A percentile compares a stretch with the other conserved stretches of the same genome.
These are phyloP conservation scores for Melanostigma gelatinosum DNA, from an alignment of 2,113 vertebrate species.

Conservation along the genomic window DNA sequence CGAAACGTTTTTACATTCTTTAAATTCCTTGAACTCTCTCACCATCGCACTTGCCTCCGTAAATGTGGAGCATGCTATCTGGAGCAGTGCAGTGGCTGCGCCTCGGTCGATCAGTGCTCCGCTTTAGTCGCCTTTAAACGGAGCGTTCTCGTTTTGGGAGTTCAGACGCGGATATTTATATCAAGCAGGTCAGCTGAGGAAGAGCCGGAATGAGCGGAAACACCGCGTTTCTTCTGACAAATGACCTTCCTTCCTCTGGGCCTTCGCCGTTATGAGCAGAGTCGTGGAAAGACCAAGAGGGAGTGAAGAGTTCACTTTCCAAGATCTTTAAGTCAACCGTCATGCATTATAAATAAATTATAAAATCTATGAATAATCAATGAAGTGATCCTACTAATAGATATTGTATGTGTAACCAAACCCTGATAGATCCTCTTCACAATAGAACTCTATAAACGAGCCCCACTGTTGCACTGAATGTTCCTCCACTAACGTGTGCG, in stretches of 20 bases:
- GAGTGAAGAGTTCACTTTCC: conserved; percentile 52
- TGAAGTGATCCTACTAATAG: background rate
- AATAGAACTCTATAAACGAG: background rate
- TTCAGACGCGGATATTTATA: conserved; percentile 82
- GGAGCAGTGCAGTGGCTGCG: conserved; percentile 74
- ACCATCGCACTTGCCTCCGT: conserved; percentile 30
- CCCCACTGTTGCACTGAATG: background rate
- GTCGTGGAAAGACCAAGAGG: conserved; percentile 2
- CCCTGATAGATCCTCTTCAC: background rate
- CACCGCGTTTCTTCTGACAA: conserved; percentile 59
- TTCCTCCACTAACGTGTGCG: too few relatives aligned
- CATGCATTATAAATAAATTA: background rate
- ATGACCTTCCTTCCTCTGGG: conserved; percentile 63
- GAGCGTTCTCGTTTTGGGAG: conserved; percentile 75
- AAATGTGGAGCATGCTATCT: conserved; percentile 80
- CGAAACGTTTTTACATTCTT: conserved; percentile 29
- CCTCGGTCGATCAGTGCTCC: conserved; percentile 68
- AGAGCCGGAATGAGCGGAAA: conserved; percentile 62
- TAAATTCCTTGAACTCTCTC: conserved; percentile 58
- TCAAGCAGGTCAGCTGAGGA: conserved; percentile 79
- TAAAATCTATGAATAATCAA: background rate
- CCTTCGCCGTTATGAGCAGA: conserved; percentile 8
- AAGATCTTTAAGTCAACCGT: conserved; percentile 14
- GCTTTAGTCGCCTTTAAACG: conserved; percentile 75
- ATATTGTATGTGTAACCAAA: too few relatives aligned